Evolutionary conservation across 2,888 invertebrate species (phyloP), one percentile per base, ranked within the genome.

Genomic region (Ametastegia equiseti): DNA sequence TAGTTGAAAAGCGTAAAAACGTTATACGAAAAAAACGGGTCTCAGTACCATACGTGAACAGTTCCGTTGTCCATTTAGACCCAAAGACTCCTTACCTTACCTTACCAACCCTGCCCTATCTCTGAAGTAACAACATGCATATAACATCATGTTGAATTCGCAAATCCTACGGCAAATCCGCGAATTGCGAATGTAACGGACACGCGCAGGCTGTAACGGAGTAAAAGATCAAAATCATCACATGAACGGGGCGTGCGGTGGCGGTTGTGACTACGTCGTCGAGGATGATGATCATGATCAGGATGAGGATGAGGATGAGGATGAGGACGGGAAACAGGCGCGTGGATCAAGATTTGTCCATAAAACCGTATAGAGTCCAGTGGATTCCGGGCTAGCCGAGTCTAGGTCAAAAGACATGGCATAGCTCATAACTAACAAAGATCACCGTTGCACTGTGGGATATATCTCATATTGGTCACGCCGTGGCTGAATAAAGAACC

Each of bases 261-360:
- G 63, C 6, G 63, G n/a, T n/a, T 15, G 30, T 23, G 23, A 54
- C n/a, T 45, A 11, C 45, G 45, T 11, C 13, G 27, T 23, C 6
- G 27, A 63, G 27, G 63, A 11, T 23, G 27, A 63, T 6, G 63
- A n/a, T 23, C 9, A 30, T 15, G 63, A 11, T 7, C 23, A 9
- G 7, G 27, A 63, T 6, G 63, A n/a, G 15, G 63, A 11, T n/a
- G 33, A 63, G 9, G 9, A 30, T n/a, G n/a, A n/a, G n/a, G n/a
- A n/a, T n/a, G n/a, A n/a, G n/a, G n/a, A n/a, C n/a, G n/a, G n/a
- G n/a, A 27, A 4, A 63, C 42, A n/a, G n/a, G 71, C 45, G 78
- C 78, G 78, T 78, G 78, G 57, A 75, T 75, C 75, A 54, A 75
- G 75, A 75, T 75, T 75, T 45, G 75, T 67, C 65, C 65, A 67